These are phyloP conservation scores for Oegoconia quadripuncta DNA, from an alignment of 2,888 invertebrate genomes.

Conservation along the genomic window DNA sequence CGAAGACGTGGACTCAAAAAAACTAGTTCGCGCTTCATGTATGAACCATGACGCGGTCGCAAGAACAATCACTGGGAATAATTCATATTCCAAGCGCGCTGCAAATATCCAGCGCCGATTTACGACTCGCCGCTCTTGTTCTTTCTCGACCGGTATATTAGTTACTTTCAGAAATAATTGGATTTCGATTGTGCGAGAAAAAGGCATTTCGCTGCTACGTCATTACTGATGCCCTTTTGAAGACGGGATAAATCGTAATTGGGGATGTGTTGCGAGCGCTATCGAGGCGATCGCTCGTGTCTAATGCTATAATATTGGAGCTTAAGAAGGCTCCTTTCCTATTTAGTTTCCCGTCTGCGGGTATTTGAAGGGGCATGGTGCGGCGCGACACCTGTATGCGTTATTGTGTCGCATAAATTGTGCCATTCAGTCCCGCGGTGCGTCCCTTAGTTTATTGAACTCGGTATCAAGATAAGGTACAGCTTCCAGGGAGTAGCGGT, in stretches of 20 bases:
- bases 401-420: constrained; percentile 74
- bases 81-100: constrained; percentile 77
- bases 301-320: constrained; percentile 57
- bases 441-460: constrained; percentile 70
- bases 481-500: constrained; percentile 40
- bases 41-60: constrained; percentile 75
- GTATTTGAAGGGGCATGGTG: constrained; percentile 63
- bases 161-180: constrained; percentile 76
- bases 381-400: constrained; percentile 72
- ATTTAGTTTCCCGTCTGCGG: constrained; percentile 64
- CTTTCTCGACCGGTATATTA: constrained; percentile 65
- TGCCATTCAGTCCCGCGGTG: constrained; percentile 56
- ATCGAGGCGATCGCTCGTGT: constrained; percentile 58
- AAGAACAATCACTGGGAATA: constrained; percentile 76
- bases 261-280: constrained; percentile 58
- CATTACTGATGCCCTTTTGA: constrained; percentile 73
- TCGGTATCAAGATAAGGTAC: constrained; percentile 57
- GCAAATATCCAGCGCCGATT: constrained; percentile 70
- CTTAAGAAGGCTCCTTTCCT: constrained; percentile 56
- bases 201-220: constrained; percentile 56
- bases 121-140: constrained; percentile 60
- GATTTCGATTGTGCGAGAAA: constrained; percentile 74
- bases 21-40: constrained; percentile 77
- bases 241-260: constrained; percentile 71
- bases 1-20: constrained; percentile 53